These are phyloP conservation scores for Edolisoma coerulescens DNA, from an alignment of 2,113 vertebrate species.

Conservation along the genomic window DNA sequence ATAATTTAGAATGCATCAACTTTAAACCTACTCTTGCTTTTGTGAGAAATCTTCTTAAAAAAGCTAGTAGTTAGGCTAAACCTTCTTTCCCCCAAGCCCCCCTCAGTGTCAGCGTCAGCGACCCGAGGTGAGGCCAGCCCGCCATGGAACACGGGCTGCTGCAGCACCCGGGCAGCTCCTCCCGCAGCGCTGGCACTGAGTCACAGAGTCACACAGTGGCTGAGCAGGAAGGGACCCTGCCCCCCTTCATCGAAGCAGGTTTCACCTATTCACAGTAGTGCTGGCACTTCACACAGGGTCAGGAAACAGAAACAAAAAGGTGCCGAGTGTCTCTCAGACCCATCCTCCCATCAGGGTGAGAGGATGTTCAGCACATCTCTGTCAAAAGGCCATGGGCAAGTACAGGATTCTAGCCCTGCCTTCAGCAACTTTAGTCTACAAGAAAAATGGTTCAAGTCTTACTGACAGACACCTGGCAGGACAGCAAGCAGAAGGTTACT, in stretches of 20 bases:
- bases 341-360: neutral
- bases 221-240: neutral
- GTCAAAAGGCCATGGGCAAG: neutral
- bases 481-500: neutral
- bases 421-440: neutral
- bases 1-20: conserved; percentile 23
- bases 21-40: neutral
- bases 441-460: neutral
- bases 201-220: neutral
- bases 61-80: neutral
- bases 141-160: neutral
- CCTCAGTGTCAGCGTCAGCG: rapidly evolving
- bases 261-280: neutral
- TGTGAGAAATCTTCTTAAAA: neutral
- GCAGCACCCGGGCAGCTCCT: rapidly evolving
- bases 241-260: neutral
- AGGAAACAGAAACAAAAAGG: neutral
- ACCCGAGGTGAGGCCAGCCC: neutral
- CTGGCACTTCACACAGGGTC: neutral
- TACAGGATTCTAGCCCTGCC: neutral
- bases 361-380: neutral
- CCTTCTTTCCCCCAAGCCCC: neutral
- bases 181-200: rapidly evolving
- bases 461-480: neutral
- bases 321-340: neutral